phyloP scores from a whole-genome alignment of 2,113 vertebrate species.

The Passer domesticus region DNA sequence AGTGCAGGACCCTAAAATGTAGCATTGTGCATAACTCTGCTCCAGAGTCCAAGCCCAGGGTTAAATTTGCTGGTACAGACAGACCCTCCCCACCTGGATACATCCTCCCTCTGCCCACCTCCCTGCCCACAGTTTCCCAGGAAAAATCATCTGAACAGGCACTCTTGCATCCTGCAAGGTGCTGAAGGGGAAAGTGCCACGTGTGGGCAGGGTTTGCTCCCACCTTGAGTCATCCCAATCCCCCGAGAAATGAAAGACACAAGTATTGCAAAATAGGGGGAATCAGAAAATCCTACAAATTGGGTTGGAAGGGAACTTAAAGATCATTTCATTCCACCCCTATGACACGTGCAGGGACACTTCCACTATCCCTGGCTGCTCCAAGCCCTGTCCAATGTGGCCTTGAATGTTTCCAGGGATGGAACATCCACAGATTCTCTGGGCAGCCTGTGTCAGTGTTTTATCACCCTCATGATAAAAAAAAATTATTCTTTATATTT shows the following conservation, averaged over 20 bases:
- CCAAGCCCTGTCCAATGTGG: rapidly evolving
- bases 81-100: neutral
- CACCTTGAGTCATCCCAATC: neutral
- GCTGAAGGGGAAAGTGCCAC: neutral
- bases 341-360: neutral
- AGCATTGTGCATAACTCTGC: neutral
- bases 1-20: neutral
- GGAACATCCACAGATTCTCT: neutral
- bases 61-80: neutral
- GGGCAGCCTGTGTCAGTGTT: too few species aligned
- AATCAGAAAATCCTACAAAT: neutral
- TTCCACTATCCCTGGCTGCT: neutral
- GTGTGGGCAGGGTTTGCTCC: neutral
- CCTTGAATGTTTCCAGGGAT: neutral
- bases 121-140: neutral
- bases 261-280: neutral
- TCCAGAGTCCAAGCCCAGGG: neutral
- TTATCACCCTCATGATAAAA: neutral
- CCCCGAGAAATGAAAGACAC: neutral
- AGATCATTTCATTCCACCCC: neutral
- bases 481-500: neutral
- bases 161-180: neutral
- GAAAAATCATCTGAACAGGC: neutral
- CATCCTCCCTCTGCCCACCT: neutral
- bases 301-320: neutral